Conservation (phyloP, 2,797 vertebrate species). For the Sparidentex hasta region DNA sequence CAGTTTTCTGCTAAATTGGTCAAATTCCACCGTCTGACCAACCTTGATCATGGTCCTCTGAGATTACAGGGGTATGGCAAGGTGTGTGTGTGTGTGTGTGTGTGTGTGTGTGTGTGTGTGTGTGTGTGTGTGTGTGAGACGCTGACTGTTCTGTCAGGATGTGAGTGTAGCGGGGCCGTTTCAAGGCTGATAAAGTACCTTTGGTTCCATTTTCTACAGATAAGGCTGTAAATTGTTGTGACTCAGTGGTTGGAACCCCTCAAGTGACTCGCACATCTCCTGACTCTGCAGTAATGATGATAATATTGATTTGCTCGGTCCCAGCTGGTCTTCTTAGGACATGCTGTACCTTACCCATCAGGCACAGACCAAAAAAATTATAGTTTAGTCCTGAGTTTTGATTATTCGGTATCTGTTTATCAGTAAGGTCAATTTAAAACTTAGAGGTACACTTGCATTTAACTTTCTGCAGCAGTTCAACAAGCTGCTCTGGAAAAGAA, state of each 20-base stretch:
- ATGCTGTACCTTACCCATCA: background rate
- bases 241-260: constrained; percentile 20
- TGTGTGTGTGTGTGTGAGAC: constrained; percentile 1
- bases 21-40: constrained; percentile 50
- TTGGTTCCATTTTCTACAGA: constrained; percentile 50
- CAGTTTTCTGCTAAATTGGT: constrained; percentile 21
- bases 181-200: constrained; percentile 46
- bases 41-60: constrained; percentile 22
- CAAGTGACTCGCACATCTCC: constrained; percentile 5
- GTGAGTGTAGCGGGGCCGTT: background rate
- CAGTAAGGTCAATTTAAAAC: background rate
- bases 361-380: background rate
- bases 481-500: background rate
- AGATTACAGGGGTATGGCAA: constrained; percentile 18
- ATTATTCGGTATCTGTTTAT: background rate
- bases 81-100: background rate
- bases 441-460: background rate
- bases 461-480: background rate
- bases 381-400: background rate
- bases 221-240: constrained; percentile 49
- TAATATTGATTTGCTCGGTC: constrained; percentile 1
- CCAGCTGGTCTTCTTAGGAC: background rate
- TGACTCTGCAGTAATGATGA: constrained; percentile 10
- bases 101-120: constrained; percentile 2
- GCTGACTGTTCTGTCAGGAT: background rate